phyloP scores from a whole-genome alignment of 1,140 invertebrate genomes.

The Cataglyphis hispanica region DNA sequence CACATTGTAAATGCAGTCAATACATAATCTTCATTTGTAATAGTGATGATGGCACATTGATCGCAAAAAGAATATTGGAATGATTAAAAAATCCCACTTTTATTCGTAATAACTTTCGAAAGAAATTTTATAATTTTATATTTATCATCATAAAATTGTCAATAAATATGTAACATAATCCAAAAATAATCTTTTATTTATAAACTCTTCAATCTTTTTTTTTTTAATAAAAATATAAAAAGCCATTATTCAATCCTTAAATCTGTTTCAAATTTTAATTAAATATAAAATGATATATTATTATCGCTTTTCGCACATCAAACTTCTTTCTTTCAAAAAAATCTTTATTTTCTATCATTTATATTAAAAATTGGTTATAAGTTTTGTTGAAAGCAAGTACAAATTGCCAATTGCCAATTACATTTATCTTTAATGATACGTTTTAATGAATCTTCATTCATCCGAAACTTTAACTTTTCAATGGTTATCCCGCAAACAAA shows the following conservation, averaged over 20 bases:
- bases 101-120: not conserved
- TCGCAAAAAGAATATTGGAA: not conserved
- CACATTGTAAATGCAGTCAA: conserved; percentile 5
- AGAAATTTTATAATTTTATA: not conserved
- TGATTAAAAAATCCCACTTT: not conserved
- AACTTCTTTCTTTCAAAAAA: not conserved
- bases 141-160: not conserved
- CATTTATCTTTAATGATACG: not conserved
- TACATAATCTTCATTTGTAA: conserved; percentile 8
- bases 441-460: not conserved
- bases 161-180: not conserved
- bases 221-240: not conserved
- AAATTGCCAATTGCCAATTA: not conserved
- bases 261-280: not conserved
- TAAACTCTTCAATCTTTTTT: not conserved
- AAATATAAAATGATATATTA: not conserved
- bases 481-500: conserved; percentile 3
- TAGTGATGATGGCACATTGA: not conserved
- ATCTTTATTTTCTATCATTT: not conserved
- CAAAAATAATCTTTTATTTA: not conserved
- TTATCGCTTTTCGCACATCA: not conserved
- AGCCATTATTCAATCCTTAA: not conserved
- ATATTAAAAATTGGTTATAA: not conserved
- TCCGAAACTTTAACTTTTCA: not conserved
- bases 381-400: not conserved